Percentiles rank a stretch among this genome's conserved stretches.
Evolutionary conservation across 2,888 invertebrate species (phyloP).

Genomic region (Periphyllus acericola): DNA sequence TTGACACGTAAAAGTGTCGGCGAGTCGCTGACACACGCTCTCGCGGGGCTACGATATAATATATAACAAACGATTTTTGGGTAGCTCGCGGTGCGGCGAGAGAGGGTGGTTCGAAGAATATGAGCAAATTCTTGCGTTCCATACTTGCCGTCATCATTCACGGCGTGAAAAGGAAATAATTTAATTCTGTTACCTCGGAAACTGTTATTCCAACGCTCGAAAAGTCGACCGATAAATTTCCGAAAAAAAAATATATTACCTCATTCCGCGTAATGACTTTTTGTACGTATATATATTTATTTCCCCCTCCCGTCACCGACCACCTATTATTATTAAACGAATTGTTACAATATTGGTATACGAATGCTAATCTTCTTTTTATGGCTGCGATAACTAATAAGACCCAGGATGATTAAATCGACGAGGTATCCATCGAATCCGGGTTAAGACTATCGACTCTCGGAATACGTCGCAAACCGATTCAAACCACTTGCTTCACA

Average conservation of each 20-base stretch:
- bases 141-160: neutral
- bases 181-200: neutral
- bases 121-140: neutral
- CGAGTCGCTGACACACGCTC: too few species aligned
- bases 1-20: constrained; percentile 18
- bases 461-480: too few species aligned
- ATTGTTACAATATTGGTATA: too few species aligned
- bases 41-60: too few species aligned
- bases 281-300: neutral
- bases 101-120: neutral
- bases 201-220: neutral
- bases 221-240: constrained; percentile 6
- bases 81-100: neutral
- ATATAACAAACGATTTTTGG: neutral
- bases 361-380: constrained; percentile 18
- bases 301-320: too few species aligned
- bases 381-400: neutral
- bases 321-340: too few species aligned
- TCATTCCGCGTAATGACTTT: neutral
- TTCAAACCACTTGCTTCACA: too few species aligned
- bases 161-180: neutral
- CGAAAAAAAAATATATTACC: neutral
- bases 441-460: too few species aligned
- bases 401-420: neutral
- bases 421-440: neutral